Evolutionary conservation across 1,140 invertebrate genomes (phyloP), one percentile per base, ranked within the genome.

Genomic region (Halotydeus destructor): DNA sequence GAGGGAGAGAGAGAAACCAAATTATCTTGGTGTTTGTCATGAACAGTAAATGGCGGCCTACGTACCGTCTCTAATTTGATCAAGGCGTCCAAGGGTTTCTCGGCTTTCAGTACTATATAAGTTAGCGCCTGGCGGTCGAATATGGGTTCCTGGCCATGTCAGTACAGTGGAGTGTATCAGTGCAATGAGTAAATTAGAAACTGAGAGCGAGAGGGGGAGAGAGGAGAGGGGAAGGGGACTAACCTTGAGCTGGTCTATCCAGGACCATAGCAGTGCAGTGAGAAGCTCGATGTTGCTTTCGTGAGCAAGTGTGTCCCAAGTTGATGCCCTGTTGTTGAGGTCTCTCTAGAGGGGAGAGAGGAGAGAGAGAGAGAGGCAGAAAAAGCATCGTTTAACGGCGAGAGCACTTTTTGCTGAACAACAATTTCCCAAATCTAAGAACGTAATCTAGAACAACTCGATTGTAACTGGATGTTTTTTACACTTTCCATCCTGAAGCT

Each of bases 81-180:
- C 3, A 79, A 58, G 49, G 74, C 76, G 8, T 64, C 59, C 18
- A 68, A 62, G 3, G 46, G 54, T 25, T 58, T 57, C 30, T 53
- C 50, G n/a, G 47, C 41, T 32, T 55, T 47, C 12, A 57, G 43
- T 0, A 79, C 70, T 32, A 82, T 70, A 24, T 69, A 65, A 28
- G 72, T 71, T 9, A 81, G 58, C 51, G 74, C 70, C 34, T 77
- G 69, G 14, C 66, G 60, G 34, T 68, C 68, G 6, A 82, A 51
- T 25, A 79, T 57, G 0, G 78, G 76, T 27, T 26, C 66, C 68
- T 32, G 68, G 57, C 44, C 49, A 47, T 41, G 26, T 22, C 33
- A 37, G 41, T 8, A 30, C 21, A 48, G 19, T 44, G 19, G 8
- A 2, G 5, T 24, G 11, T 2, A 19, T 19, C 8, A 26, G 9